These are phyloP conservation scores for Trinectes maculatus DNA, from an alignment of 2,113 vertebrate species.

Conservation along the genomic window DNA sequence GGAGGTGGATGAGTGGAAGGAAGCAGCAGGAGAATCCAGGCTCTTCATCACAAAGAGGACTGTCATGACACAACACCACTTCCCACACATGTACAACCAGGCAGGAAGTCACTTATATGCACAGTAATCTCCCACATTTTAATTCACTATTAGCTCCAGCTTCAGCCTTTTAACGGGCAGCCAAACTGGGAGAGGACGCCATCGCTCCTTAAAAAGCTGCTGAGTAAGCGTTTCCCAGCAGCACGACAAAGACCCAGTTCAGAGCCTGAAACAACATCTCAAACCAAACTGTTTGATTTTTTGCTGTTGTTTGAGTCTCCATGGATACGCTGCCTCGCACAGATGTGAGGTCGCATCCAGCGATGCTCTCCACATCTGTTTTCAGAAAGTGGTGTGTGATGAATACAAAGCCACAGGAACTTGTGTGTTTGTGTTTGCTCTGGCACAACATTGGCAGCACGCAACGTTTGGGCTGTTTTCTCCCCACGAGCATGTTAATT, in stretches of 20 bases:
- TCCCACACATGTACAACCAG: slow-evolving; percentile 51
- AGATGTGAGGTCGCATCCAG: slow-evolving; percentile 38
- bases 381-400: slow-evolving; percentile 36
- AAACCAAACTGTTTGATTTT: slow-evolving; percentile 2
- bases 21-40: slow-evolving; percentile 35
- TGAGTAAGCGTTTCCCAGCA: background rate
- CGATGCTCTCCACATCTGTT: slow-evolving; percentile 56
- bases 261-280: background rate
- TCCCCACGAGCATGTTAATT: slow-evolving; percentile 45
- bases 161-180: background rate
- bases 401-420: slow-evolving; percentile 46
- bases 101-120: slow-evolving; percentile 28
- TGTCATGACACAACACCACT: slow-evolving; percentile 33
- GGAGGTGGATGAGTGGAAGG: slow-evolving; percentile 61
- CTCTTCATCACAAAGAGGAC: slow-evolving; percentile 36
- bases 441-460: slow-evolving; percentile 46
- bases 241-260: slow-evolving; percentile 6
- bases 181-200: background rate
- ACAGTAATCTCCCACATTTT: slow-evolving; percentile 25
- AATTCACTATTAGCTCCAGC: background rate
- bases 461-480: slow-evolving; percentile 44
- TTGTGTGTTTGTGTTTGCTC: slow-evolving; percentile 68
- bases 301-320: slow-evolving; percentile 40
- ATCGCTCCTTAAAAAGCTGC: background rate
- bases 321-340: slow-evolving; percentile 38